phyloP scores from a whole-genome alignment of 2,113 vertebrate genomes.

The Ciconia maguari region DNA sequence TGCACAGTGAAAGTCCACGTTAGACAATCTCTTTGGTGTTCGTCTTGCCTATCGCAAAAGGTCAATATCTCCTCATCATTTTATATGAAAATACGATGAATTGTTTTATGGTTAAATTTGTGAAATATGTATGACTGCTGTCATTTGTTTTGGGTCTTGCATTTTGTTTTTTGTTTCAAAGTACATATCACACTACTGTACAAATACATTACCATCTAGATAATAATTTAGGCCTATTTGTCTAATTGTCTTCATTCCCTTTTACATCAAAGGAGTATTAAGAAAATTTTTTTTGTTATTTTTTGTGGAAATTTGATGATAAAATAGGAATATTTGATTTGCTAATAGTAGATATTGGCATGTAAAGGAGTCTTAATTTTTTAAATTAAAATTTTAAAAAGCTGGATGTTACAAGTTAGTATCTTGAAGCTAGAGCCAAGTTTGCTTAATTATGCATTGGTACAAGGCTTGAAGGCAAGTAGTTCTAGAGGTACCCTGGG shows the following conservation, averaged over 20 bases:
- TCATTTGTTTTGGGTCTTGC: accelerated
- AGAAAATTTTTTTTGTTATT: background rate
- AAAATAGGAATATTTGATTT: background rate
- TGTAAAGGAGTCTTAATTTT: background rate
- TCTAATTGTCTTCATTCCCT: background rate
- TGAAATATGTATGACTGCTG: background rate
- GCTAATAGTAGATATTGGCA: background rate
- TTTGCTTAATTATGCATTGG: background rate
- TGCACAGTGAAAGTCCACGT: background rate
- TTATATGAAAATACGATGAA: background rate
- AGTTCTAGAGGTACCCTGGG: background rate
- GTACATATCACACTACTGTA: background rate
- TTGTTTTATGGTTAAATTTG: background rate
- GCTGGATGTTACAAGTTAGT: background rate
- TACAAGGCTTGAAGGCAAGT: background rate
- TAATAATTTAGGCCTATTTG: background rate
- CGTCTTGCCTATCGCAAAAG: background rate
- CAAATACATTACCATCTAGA: background rate
- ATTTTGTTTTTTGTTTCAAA: background rate
- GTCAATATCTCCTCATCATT: background rate
- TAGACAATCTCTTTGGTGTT: background rate
- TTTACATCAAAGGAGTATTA: background rate
- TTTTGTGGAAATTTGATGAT: background rate
- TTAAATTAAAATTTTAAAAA: background rate
- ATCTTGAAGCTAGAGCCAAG: background rate